These are phyloP conservation scores for Microtus oregoni DNA, from an alignment of 2,113 vertebrate genomes.

Conservation along the genomic window DNA sequence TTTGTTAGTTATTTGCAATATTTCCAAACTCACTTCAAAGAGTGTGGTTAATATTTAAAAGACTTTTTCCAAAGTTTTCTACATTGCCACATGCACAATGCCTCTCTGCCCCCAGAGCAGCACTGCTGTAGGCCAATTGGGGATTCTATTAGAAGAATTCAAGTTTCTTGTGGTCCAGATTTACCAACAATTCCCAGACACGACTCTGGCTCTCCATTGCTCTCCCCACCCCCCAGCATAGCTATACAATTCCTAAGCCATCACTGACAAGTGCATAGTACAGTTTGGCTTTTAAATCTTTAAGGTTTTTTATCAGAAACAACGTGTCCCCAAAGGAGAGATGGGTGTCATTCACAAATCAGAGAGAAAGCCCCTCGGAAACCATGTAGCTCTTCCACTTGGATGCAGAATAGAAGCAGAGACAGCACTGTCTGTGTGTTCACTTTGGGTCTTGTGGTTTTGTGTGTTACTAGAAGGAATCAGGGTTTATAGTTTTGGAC, in stretches of 20 bases:
- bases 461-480: constrained; percentile 31
- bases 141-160: constrained; percentile 58
- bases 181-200: constrained; percentile 32
- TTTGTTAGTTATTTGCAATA: constrained; percentile 71
- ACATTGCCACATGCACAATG: constrained; percentile 63
- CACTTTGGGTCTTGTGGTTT: constrained; percentile 2
- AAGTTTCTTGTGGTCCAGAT: constrained; percentile 49
- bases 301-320: constrained; percentile 16
- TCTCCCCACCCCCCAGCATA: background rate
- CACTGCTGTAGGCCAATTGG: constrained; percentile 38
- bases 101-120: constrained; percentile 57
- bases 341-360: background rate
- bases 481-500: background rate
- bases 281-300: constrained; percentile 47
- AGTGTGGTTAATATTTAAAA: constrained; percentile 73
- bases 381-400: background rate
- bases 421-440: background rate
- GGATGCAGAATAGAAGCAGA: background rate
- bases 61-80: constrained; percentile 67
- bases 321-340: background rate
- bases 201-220: background rate
- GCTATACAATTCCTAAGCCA: constrained; percentile 45
- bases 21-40: constrained; percentile 77
- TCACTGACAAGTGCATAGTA: background rate
- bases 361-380: background rate